These are phyloP conservation scores for Acanthornis magna DNA, from an alignment of 2,797 vertebrate genomes.

Conservation along the genomic window DNA sequence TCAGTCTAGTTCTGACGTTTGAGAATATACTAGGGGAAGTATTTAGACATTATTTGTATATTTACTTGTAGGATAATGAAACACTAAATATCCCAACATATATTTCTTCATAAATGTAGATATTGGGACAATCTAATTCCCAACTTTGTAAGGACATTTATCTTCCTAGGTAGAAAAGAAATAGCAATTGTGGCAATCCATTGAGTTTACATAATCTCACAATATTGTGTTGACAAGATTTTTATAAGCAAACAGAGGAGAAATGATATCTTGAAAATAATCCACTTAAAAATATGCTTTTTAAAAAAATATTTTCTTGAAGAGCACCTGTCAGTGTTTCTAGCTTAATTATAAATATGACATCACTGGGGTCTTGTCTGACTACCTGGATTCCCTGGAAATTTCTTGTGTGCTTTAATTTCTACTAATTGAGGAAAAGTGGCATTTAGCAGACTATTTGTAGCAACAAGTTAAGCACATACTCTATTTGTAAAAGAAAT, in stretches of 20 bases:
- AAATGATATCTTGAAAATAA: not conserved
- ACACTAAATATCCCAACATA: not conserved
- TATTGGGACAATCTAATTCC: not conserved
- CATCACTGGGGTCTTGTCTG: not conserved
- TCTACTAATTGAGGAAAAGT: not conserved
- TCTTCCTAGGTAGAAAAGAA: not conserved
- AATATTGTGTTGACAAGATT: not conserved
- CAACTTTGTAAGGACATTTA: not conserved
- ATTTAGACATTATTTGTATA: not conserved
- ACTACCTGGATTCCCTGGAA: not conserved
- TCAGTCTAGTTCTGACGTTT: not conserved
- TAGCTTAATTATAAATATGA: not conserved
- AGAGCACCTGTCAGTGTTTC: not conserved
- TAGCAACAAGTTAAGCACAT: not conserved
- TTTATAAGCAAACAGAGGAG: not conserved
- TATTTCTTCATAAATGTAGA: not conserved
- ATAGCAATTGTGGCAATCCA: not conserved
- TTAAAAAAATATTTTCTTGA: not conserved
- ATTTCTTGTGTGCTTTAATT: not conserved
- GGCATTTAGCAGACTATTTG: not conserved
- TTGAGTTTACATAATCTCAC: not conserved
- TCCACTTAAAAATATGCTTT: accelerated
- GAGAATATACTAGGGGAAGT: not conserved
- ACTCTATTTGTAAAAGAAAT: not conserved
- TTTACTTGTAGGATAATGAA: not conserved